phyloP scores from a whole-genome alignment of 1,140 invertebrate species.

The Camponotus pennsylvanicus region DNA sequence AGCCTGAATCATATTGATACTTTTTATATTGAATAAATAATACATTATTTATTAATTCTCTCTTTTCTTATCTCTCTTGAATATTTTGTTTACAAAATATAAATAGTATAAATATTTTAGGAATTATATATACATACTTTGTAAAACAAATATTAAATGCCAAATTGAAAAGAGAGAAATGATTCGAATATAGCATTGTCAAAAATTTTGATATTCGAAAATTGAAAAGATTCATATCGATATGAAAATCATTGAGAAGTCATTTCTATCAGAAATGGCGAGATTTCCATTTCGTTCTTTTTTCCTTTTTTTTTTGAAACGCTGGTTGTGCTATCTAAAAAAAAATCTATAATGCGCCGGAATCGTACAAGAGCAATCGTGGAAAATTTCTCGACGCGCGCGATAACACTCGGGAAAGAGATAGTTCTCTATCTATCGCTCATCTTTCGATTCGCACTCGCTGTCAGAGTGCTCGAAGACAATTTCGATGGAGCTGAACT shows the following conservation, averaged over 20 bases:
- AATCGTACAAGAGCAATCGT: neutral
- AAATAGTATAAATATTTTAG: neutral
- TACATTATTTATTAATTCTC: neutral
- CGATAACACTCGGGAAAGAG: conserved; percentile 43
- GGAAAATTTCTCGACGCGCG: conserved; percentile 51
- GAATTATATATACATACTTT: neutral
- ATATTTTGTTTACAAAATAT: neutral
- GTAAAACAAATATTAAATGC: neutral
- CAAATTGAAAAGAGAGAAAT: neutral
- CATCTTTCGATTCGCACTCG: neutral
- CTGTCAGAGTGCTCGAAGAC: conserved; percentile 6
- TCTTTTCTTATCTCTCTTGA: neutral
- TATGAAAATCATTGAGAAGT: neutral
- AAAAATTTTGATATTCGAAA: neutral
- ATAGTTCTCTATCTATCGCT: neutral
- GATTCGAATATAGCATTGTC: neutral
- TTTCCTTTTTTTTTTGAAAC: neutral
- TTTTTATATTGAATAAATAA: neutral
- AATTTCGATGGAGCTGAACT: conserved; percentile 9
- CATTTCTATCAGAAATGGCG: neutral
- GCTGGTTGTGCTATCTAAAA: conserved; percentile 37
- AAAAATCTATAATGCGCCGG: conserved; percentile 35
- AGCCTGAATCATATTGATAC: neutral
- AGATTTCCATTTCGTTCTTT: neutral
- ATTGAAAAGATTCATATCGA: neutral